phyloP scores from a whole-genome alignment of 2,888 invertebrate genomes.

The Apeira syringaria region DNA sequence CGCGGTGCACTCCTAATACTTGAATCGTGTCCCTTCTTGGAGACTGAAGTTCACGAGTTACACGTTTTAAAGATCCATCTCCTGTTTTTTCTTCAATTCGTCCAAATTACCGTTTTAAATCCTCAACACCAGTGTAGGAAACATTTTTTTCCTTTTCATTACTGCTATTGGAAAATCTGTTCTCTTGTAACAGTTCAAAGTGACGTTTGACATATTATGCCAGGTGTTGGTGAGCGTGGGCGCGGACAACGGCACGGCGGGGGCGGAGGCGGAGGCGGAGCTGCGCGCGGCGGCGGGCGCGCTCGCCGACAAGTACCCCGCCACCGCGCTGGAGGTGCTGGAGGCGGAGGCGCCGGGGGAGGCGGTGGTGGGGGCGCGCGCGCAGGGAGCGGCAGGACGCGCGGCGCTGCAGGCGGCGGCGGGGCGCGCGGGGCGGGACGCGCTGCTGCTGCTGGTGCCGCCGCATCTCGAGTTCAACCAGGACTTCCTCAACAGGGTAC shows the following conservation, averaged over 20 bases:
- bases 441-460: constrained; percentile 87
- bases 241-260: background rate
- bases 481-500: constrained; percentile 95
- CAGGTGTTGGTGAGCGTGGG: constrained; percentile 11
- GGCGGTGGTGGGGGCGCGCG: constrained; percentile 9
- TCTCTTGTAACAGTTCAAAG: no score
- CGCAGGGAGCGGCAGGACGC: constrained; percentile 3
- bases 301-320: constrained; percentile 3
- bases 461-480: constrained; percentile 88
- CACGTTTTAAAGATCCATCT: no score
- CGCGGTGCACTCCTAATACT: no score
- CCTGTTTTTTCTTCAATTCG: no score
- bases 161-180: no score
- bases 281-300: constrained; percentile 17
- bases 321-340: constrained; percentile 15
- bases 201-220: no score
- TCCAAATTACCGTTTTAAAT: no score
- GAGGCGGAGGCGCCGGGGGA: constrained; percentile 18
- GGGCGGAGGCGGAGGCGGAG: background rate
- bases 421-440: constrained; percentile 55
- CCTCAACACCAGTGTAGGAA: no score
- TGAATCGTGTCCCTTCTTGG: no score
- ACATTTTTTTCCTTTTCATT: no score
- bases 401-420: constrained; percentile 74
- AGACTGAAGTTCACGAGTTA: no score